A percentile compares a stretch with the other conserved stretches of the same genome.
Evolutionary conservation across 2,888 invertebrate species (phyloP).

Genomic region (Tetanocera ferruginea): DNA sequence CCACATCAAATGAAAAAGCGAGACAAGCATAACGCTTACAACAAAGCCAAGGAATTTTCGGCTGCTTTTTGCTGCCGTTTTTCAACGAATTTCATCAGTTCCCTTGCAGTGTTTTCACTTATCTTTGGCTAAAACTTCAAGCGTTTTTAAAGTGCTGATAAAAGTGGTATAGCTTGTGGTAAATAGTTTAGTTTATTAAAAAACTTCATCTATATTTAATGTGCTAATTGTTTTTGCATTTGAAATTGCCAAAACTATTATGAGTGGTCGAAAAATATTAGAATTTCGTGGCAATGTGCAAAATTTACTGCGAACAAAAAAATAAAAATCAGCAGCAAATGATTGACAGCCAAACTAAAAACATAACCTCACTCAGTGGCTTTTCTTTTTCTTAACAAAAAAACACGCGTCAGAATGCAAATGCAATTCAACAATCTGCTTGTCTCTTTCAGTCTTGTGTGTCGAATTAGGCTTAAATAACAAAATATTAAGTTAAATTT

Average conservation of each 20-base stretch:
- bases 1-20: not conserved
- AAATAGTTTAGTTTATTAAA: not conserved
- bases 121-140: not conserved
- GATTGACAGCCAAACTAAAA: not conserved
- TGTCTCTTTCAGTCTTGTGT: not conserved
- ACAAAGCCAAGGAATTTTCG: not conserved
- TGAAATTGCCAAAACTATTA: not conserved
- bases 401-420: constrained; percentile 19
- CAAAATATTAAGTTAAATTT: too few relatives aligned
- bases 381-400: not conserved
- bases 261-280: not conserved
- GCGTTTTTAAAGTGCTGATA: not conserved
- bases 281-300: not conserved
- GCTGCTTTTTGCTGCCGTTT: not conserved
- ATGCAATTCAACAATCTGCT: not conserved
- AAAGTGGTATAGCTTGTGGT: constrained; percentile 19
- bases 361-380: constrained; percentile 5
- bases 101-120: not conserved
- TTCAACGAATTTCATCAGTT: not conserved
- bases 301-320: not conserved
- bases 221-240: not conserved
- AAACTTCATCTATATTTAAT: not conserved
- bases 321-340: not conserved
- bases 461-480: not conserved
- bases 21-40: not conserved